A percentile compares a stretch with the other conserved stretches of the same genome.
phyloP scores from a whole-genome alignment of 2,888 invertebrate genomes.

The Polymixis flavicincta region DNA sequence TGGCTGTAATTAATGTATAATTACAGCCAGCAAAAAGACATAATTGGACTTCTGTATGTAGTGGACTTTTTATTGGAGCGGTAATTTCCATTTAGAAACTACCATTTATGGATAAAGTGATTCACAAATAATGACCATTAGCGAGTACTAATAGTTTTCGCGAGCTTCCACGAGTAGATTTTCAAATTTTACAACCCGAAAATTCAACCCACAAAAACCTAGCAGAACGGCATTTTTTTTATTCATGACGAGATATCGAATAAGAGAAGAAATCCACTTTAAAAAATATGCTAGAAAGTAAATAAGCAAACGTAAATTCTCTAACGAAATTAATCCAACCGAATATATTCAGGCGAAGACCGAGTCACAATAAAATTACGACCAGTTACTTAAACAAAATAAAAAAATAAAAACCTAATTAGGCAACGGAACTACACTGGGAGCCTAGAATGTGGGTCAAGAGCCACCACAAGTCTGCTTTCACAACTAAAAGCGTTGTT shows the following conservation, averaged over 20 bases:
- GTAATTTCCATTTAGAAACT: neutral
- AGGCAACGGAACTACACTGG: slow-evolving; percentile 52
- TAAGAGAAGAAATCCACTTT: too few species aligned
- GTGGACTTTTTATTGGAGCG: neutral
- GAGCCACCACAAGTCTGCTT: slow-evolving; percentile 72
- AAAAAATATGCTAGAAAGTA: too few species aligned
- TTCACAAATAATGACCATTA: neutral
- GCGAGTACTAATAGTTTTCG: too few species aligned
- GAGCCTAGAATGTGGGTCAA: slow-evolving; percentile 73
- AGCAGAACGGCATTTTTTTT: neutral
- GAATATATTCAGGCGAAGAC: slow-evolving; percentile 36
- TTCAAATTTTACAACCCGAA: neutral
- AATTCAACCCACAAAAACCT: neutral
- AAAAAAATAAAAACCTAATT: slow-evolving; percentile 57
- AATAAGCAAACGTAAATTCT: neutral
- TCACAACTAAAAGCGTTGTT: slow-evolving; percentile 81
- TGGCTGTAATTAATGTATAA: too few species aligned
- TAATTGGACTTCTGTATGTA: neutral
- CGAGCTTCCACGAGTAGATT: neutral
- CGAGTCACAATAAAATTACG: slow-evolving; percentile 56
- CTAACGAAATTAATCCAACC: slow-evolving; percentile 14
- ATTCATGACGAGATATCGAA: too few species aligned
- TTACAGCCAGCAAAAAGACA: neutral
- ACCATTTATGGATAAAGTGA: neutral
- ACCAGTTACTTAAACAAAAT: slow-evolving; percentile 38